Conservation (phyloP, 2,888 invertebrate genomes). For the Latrodectus elegans region DNA sequence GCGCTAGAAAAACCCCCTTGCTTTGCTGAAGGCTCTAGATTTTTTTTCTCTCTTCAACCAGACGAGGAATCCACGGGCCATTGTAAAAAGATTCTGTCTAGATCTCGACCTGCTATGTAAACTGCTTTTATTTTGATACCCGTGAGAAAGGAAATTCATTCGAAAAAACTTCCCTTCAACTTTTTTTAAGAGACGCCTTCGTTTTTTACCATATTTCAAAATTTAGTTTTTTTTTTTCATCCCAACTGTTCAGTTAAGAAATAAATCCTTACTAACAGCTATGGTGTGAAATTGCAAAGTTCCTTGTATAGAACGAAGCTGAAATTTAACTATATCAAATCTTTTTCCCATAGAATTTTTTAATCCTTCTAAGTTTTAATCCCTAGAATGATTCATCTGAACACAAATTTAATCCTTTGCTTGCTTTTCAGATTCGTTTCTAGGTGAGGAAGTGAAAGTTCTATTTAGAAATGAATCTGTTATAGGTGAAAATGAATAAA, state of each 20-base stretch:
- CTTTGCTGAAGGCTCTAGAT: not conserved
- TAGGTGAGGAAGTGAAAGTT: no score
- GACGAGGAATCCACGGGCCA: conserved; percentile 23
- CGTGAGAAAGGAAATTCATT: conserved; percentile 54
- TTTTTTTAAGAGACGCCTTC: conserved; percentile 4
- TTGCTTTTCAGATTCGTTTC: no score
- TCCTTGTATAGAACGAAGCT: no score
- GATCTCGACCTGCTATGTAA: conserved; percentile 53
- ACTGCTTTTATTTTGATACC: conserved; percentile 58
- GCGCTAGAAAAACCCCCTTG: not conserved
- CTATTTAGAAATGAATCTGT: no score
- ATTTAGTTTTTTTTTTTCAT: not conserved
- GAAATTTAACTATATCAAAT: no score
- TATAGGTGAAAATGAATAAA: no score
- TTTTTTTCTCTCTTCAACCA: conserved; percentile 2
- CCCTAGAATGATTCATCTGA: no score
- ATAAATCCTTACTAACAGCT: not conserved
- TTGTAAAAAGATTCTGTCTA: conserved; percentile 32
- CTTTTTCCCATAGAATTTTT: no score
- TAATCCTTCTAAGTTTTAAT: no score
- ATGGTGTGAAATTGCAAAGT: not conserved
- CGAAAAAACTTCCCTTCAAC: conserved; percentile 10
- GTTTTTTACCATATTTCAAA: not conserved
- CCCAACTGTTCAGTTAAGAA: not conserved
- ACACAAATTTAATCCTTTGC: no score